A percentile compares a stretch with the other conserved stretches of the same genome.
Evolutionary conservation across 2,888 invertebrate genomes (phyloP).

Genomic region (Ennomos quercinarius): DNA sequence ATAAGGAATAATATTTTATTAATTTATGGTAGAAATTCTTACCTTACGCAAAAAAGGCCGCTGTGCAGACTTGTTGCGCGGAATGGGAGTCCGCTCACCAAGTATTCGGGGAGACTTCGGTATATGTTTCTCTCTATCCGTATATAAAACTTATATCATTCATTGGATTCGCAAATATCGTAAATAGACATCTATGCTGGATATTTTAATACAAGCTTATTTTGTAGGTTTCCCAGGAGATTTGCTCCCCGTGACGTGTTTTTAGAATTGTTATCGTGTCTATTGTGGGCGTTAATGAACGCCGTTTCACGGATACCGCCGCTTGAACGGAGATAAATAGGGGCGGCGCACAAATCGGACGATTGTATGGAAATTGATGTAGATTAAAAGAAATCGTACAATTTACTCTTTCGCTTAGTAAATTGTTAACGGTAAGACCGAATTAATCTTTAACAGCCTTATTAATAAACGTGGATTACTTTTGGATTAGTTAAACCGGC

Average conservation of each 20-base stretch:
- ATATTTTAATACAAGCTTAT: conserved; percentile 11
- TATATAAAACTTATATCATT: no score
- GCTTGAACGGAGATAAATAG: conserved; percentile 59
- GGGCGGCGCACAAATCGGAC: conserved; percentile 40
- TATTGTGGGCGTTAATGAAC: conserved; percentile 71
- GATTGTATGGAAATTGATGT: conserved; percentile 48
- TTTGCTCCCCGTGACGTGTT: conserved; percentile 64
- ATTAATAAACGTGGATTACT: no score
- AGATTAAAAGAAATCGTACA: conserved; percentile 25
- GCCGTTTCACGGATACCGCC: conserved; percentile 59
- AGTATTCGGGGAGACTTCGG: no score
- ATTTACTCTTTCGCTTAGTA: conserved; percentile 25
- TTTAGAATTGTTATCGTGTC: conserved; percentile 72
- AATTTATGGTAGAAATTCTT: no score
- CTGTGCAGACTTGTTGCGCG: no score
- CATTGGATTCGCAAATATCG: no score
- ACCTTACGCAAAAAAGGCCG: no score
- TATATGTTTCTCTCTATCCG: no score
- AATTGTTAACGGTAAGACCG: conserved; percentile 16
- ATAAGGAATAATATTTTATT: no score
- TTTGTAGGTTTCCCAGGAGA: conserved; percentile 25
- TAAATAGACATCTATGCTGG: not conserved
- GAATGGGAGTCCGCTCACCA: no score
- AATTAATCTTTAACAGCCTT: no score
- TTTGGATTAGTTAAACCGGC: no score